Conservation (phyloP, 2,113 vertebrate genomes). For the Suricata suricatta region DNA sequence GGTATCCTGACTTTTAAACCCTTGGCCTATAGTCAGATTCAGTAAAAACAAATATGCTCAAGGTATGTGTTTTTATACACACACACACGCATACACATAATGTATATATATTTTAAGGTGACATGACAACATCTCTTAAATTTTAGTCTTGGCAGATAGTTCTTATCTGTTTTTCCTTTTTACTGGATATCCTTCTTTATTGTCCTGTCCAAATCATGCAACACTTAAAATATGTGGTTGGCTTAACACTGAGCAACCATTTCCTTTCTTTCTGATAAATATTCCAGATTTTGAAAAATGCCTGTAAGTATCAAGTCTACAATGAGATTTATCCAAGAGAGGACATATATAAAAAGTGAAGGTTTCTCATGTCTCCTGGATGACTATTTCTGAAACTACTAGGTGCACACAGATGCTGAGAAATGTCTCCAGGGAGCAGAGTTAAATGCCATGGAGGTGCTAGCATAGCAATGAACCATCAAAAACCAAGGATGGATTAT, state of each 20-base stretch:
- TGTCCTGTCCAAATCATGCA: constrained; percentile 68
- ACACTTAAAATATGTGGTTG: constrained; percentile 73
- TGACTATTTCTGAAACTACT: constrained; percentile 45
- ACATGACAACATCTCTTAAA: constrained; percentile 59
- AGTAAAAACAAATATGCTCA: constrained; percentile 53
- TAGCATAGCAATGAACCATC: background rate
- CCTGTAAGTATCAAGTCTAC: constrained; percentile 45
- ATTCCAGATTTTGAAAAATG: constrained; percentile 68
- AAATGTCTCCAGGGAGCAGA: constrained; percentile 7
- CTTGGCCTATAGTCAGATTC: constrained; percentile 32
- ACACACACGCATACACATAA: no score
- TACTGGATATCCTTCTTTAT: constrained; percentile 74
- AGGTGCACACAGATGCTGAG: background rate
- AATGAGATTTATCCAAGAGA: constrained; percentile 63
- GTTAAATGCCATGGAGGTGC: background rate
- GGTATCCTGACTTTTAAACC: constrained; percentile 41
- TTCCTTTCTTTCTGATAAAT: constrained; percentile 79
- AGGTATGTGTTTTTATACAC: background rate
- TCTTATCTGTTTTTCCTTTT: constrained; percentile 68
- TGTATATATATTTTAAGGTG: background rate
- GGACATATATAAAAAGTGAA: constrained; percentile 61
- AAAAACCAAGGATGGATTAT: background rate
- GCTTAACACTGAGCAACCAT: constrained; percentile 59
- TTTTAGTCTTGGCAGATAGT: constrained; percentile 61
- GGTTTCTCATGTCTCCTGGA: background rate